These are phyloP conservation scores for Orthosia gracilis DNA, from an alignment of 2,888 invertebrate species.

Conservation along the genomic window DNA sequence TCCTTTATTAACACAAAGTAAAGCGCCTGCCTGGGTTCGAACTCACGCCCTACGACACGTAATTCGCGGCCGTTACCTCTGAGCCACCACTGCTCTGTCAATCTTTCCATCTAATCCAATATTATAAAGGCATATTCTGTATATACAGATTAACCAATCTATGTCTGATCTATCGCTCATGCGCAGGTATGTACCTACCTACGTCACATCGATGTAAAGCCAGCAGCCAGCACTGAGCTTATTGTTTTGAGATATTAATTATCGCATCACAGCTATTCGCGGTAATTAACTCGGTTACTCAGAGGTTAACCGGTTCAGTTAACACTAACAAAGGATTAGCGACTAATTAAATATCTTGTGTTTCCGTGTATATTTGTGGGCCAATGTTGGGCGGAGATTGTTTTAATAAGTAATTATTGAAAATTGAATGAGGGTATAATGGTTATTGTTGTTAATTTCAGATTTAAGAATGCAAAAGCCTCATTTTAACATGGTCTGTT, in stretches of 20 bases:
- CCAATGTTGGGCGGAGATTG: background rate
- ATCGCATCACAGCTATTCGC: constrained; percentile 51
- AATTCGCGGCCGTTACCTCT: too few species aligned
- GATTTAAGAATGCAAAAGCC: background rate
- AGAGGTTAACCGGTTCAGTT: constrained; percentile 53
- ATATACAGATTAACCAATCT: constrained; percentile 23
- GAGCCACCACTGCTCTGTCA: too few species aligned
- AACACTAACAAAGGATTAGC: constrained; percentile 52
- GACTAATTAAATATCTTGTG: constrained; percentile 45
- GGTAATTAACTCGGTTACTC: constrained; percentile 56
- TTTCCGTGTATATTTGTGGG: constrained; percentile 14
- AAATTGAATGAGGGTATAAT: background rate
- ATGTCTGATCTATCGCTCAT: constrained; percentile 18
- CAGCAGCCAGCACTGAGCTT: constrained; percentile 26
- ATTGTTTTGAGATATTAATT: constrained; percentile 67
- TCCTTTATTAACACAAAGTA: too few species aligned
- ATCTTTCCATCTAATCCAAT: background rate
- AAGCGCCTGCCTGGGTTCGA: too few species aligned
- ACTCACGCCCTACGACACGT: too few species aligned
- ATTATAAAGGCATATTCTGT: background rate
- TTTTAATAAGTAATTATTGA: background rate
- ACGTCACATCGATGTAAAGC: constrained; percentile 7
- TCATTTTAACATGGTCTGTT: too few species aligned
- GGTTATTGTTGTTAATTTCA: background rate
- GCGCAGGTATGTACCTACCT: background rate